Evolutionary conservation across 2,888 invertebrate genomes (phyloP), one percentile per base, ranked within the genome.

Genomic region (Lissonota sp.): DNA sequence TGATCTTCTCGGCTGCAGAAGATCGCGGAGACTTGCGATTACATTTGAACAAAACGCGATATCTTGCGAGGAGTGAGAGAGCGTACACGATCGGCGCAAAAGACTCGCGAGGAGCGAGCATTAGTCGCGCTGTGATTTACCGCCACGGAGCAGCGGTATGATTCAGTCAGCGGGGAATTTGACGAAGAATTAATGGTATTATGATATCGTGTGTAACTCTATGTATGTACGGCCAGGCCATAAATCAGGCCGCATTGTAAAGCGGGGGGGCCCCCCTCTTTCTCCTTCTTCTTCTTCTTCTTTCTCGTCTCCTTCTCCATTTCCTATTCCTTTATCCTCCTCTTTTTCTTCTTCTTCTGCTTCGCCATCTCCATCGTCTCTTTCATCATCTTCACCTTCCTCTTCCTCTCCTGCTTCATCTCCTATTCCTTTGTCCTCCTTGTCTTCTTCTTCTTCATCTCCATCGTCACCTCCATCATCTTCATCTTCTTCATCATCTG

Each of bases 321-420:
- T 93, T 93, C 93, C 93, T 93, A 93, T 92, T 93, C 93, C 70
- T 46, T 93, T 55, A 14, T 94, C 93, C 93, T 93, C 93, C 89
- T 88, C 87, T 89, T 86, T 89, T 91, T 90, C 44, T 44, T 44
- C 44, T 44, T 44, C 44, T 44, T 44, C 44, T 44, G 1, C 44
- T 44, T 44, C 4, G 1, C 4, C 44, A 8, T 26, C 10, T 44
- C 10, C 93, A 93, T 93, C 93, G 93, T 93, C 64, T 57, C 26
- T 37, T 51, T 12, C 46, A 44, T 60, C 26, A n/a, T 46, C 94
- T 93, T n/a, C n/a, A n/a, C 93, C 93, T 93, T 94, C 94, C 93
- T 93, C 93, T 90, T 90, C 93, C 93, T 93, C 93, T 93, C 93
- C 93, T 93, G 93, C 92, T 93, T 42, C 93, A 93, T 93, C 93